Conservation (phyloP, 2,797 vertebrate species). For the Acanthiza pusilla region DNA sequence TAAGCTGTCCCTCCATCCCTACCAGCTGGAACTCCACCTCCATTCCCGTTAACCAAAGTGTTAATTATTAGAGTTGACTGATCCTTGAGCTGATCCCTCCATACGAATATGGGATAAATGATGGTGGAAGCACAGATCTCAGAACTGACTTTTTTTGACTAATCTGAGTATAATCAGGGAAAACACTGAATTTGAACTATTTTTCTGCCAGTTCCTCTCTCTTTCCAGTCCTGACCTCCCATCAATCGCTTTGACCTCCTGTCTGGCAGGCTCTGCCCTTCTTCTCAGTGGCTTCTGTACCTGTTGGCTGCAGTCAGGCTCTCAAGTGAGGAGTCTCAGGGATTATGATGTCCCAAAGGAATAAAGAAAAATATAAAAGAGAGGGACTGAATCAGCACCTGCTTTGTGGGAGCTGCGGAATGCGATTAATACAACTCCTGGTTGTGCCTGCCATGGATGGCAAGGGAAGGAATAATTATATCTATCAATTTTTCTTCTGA, state of each 20-base stretch:
- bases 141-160: background rate
- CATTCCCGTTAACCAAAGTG: background rate
- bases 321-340: background rate
- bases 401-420: accelerated
- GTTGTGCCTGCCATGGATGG: too few species aligned
- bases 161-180: background rate
- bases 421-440: background rate
- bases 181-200: background rate
- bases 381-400: background rate
- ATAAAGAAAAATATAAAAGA: background rate
- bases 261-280: background rate
- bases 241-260: accelerated
- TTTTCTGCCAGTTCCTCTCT: background rate
- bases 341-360: background rate
- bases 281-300: background rate
- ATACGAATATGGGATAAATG: background rate
- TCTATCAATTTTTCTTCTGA: background rate
- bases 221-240: background rate
- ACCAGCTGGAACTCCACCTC: background rate
- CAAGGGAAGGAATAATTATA: background rate
- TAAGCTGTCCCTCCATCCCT: background rate
- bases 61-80: background rate
- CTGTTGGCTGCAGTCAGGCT: background rate
- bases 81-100: background rate
- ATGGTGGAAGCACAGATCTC: background rate